phyloP scores from a whole-genome alignment of 2,113 vertebrate species.

The Callocephalon fimbriatum region DNA sequence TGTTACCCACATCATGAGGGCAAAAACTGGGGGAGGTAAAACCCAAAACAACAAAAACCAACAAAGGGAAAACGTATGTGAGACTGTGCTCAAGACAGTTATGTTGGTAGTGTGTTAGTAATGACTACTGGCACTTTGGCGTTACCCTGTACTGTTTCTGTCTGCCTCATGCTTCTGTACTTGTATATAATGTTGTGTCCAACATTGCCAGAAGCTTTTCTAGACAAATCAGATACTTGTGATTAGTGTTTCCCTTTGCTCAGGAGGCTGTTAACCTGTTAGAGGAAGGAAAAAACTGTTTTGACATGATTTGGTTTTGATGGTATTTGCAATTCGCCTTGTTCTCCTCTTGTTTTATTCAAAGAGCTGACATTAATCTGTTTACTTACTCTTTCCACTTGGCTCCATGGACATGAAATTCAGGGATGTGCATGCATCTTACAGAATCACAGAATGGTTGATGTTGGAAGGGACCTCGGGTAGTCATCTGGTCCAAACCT shows the following conservation, averaged over 20 bases:
- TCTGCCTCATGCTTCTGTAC: neutral
- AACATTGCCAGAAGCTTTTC: neutral
- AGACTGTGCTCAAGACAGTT: neutral
- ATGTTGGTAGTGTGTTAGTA: neutral
- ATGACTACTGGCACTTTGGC: neutral
- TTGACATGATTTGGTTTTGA: neutral
- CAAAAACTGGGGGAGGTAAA: neutral
- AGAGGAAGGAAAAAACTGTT: neutral
- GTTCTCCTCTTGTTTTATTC: neutral
- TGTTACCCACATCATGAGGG: neutral
- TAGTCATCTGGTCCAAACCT: neutral
- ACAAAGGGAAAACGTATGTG: neutral
- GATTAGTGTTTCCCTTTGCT: neutral
- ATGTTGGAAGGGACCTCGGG: neutral
- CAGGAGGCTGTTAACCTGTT: neutral
- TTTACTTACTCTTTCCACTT: neutral
- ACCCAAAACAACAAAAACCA: neutral
- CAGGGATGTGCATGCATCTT: no score
- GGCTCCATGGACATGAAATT: rapidly evolving
- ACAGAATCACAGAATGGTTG: neutral
- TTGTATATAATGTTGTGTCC: neutral
- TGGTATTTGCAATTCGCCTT: neutral
- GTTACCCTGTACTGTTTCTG: neutral
- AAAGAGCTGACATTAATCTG: neutral
- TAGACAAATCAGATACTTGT: rapidly evolving